phyloP scores from a whole-genome alignment of 1,140 invertebrate species.

The Battus philenor region DNA sequence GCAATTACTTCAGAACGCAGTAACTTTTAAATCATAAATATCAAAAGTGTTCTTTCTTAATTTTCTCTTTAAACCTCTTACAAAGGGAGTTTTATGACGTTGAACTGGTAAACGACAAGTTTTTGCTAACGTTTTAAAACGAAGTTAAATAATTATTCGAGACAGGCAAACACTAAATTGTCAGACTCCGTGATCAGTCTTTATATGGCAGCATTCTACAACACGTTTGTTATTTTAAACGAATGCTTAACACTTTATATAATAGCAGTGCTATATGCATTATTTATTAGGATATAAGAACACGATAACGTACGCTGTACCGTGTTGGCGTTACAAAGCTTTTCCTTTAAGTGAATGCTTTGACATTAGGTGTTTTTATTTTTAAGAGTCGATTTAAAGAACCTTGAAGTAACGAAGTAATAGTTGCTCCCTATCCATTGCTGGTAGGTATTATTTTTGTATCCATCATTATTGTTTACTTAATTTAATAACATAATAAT shows the following conservation, averaged over 20 bases:
- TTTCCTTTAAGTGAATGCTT: slow-evolving; percentile 10
- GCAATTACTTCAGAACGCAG: no score
- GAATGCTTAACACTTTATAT: slow-evolving; percentile 2
- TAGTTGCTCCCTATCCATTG: slow-evolving; percentile 8
- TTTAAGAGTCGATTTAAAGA: slow-evolving; percentile 6
- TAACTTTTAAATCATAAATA: no score
- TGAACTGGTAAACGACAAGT: background rate
- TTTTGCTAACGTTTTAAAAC: background rate
- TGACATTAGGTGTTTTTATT: slow-evolving; percentile 13
- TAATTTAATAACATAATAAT: no score
- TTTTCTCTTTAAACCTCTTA: no score
- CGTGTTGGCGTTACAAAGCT: slow-evolving; percentile 6
- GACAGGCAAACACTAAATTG: slow-evolving; percentile 17
- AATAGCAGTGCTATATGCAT: slow-evolving; percentile 6
- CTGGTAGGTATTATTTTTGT: no score
- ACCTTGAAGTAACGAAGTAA: slow-evolving; percentile 16
- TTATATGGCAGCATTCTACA: slow-evolving; percentile 11
- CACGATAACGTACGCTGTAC: background rate
- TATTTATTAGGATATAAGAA: slow-evolving; percentile 10
- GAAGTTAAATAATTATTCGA: slow-evolving; percentile 13
- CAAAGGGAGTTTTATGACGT: no score
- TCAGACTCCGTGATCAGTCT: slow-evolving; percentile 8
- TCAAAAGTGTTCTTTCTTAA: no score
- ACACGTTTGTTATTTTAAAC: slow-evolving; percentile 14
- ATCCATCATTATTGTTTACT: no score